Evolutionary conservation across 1,140 invertebrate species (phyloP).

Genomic region (Globodera rostochiensis): DNA sequence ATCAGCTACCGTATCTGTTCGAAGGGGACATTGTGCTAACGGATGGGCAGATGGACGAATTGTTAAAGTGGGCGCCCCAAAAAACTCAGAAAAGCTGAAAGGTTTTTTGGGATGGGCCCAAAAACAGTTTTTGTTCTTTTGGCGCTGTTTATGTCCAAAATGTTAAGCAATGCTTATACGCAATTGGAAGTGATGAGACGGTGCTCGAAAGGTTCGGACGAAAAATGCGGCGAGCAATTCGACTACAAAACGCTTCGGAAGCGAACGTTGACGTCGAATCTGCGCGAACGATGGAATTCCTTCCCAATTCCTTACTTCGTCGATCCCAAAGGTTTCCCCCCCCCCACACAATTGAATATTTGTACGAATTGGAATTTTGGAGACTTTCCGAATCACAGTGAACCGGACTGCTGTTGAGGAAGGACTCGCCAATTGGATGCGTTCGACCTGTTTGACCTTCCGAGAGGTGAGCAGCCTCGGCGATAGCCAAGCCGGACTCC

Average conservation of each 20-base stretch:
- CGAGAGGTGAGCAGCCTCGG: slow-evolving; percentile 8
- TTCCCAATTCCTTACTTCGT: slow-evolving; percentile 42
- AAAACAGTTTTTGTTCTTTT: too few relatives aligned
- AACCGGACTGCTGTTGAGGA: slow-evolving; percentile 28
- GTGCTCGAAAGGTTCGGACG: background rate
- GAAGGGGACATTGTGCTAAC: slow-evolving; percentile 45
- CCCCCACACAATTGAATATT: too few relatives aligned
- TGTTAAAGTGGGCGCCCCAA: slow-evolving; percentile 23
- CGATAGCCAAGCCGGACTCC: slow-evolving; percentile 10
- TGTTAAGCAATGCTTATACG: slow-evolving; percentile 35
- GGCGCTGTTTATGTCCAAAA: too few relatives aligned
- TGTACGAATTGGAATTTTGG: too few relatives aligned
- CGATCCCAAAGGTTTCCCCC: background rate
- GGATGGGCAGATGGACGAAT: slow-evolving; percentile 33
- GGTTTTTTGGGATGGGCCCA: too few relatives aligned
- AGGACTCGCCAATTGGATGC: slow-evolving; percentile 29
- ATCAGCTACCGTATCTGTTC: slow-evolving; percentile 41
- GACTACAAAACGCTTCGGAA: slow-evolving; percentile 14
- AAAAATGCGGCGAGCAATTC: background rate
- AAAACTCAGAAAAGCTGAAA: background rate
- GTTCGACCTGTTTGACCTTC: slow-evolving; percentile 32
- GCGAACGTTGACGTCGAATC: slow-evolving; percentile 32
- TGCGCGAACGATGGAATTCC: slow-evolving; percentile 26
- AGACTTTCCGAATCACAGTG: background rate
- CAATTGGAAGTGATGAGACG: slow-evolving; percentile 15